These are phyloP conservation scores for Diloba caeruleocephala DNA, from an alignment of 2,888 invertebrate genomes.

Conservation along the genomic window DNA sequence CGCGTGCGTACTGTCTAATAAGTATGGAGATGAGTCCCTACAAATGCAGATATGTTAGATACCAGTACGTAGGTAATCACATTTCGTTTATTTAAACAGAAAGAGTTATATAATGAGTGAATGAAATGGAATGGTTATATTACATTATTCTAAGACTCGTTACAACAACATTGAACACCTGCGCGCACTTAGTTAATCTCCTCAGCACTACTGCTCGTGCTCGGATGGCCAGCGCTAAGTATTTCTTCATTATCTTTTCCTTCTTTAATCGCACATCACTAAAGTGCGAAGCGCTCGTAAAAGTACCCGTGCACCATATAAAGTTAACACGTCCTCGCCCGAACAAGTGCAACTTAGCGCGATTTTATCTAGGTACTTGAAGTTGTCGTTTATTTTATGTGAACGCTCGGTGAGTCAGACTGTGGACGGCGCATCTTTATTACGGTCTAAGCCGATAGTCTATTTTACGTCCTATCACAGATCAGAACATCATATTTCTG, in stretches of 20 bases:
- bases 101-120: too few relatives aligned
- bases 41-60: too few relatives aligned
- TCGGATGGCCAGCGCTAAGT: constrained; percentile 24
- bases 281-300: constrained; percentile 58
- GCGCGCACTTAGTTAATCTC: not conserved
- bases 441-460: constrained; percentile 57
- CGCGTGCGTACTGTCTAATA: constrained; percentile 2
- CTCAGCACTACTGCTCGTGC: not conserved
- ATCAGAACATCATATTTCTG: constrained; percentile 55
- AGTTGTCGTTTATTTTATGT: constrained; percentile 65
- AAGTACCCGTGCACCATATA: constrained; percentile 57
- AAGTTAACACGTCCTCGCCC: constrained; percentile 53
- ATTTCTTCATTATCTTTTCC: constrained; percentile 48
- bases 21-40: too few relatives aligned
- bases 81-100: too few relatives aligned
- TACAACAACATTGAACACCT: too few relatives aligned
- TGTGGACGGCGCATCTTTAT: constrained; percentile 65
- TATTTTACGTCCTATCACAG: constrained; percentile 57
- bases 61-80: not conserved
- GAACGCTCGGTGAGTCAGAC: constrained; percentile 33
- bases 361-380: constrained; percentile 65
- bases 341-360: constrained; percentile 63
- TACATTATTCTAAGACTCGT: too few relatives aligned
- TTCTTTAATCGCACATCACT: constrained; percentile 47
- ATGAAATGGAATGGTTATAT: too few relatives aligned